Base-by-base conservation (phyloP, 2,888 invertebrate genomes). In the Lasius platythorax region DNA sequence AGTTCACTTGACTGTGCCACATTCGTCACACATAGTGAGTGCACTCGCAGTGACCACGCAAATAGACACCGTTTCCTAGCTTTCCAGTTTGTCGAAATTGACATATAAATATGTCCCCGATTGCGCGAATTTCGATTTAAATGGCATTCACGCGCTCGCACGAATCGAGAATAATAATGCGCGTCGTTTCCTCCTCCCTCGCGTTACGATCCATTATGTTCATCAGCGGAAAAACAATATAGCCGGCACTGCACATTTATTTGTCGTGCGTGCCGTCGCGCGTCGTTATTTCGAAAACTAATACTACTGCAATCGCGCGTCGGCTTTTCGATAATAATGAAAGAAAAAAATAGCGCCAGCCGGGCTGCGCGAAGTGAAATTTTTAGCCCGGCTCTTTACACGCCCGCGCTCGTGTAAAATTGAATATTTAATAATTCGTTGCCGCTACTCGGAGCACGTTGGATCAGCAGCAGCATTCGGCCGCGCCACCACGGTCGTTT, bases 381-480 rank as follows among this genome's bases (percentile, higher is more conserved):
- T 79, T 58, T 79, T 15, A 30, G 72, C 43, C 6, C 56, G 73
- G n/a, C 15, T 1, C 40, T 63, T 64, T 64, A 33, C 53, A 53
- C 43, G 30, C 30, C 12, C 30, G 37, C n/a, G 11, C 18, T 43
- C 58, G 79, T 58, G 72, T 30, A 61, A 79, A 72, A 81, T 73
- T 73, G 61, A 79, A 82, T 70, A 82, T 83, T 82, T 83, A 68
- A 68, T 81, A 68, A 70, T 53, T 33, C 56, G 23, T 53, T n/a
- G 53, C 15, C 30, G 15, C 6, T 23, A 30, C n/a, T 4, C 40
- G 9, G 12, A 40, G 50, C 74, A 63, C 40, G 68, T 58, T 58
- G 43, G 58, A 61, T 72, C 72, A n/a, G 72, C 23, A 8, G 18
- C 33, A 33, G 33, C 28, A 8, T 28, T 12, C 61, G 28, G 15